These are phyloP conservation scores for Lophochroa leadbeateri DNA, from an alignment of 2,113 vertebrate species.

Conservation along the genomic window DNA sequence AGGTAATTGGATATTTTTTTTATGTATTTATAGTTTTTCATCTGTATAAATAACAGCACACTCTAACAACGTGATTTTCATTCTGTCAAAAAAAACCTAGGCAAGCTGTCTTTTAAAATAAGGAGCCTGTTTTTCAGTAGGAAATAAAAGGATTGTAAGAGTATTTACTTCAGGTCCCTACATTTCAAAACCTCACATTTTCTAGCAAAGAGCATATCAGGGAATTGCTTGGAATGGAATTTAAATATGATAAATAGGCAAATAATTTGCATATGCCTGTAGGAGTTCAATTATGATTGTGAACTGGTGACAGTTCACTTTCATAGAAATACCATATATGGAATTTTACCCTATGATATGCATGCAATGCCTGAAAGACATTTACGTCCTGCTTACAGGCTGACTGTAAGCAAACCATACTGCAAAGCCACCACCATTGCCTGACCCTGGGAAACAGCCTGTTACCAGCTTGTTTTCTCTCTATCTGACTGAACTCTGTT, in stretches of 20 bases:
- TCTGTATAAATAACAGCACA: neutral
- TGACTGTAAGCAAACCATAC: neutral
- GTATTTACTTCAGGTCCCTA: neutral
- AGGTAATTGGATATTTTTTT: neutral
- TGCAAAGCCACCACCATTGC: neutral
- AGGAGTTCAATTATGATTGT: neutral
- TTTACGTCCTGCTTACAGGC: neutral
- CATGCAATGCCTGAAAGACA: neutral
- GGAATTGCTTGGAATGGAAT: neutral
- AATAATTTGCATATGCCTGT: neutral
- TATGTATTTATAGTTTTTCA: neutral
- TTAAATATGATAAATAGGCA: neutral
- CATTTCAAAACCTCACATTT: neutral
- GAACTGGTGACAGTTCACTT: neutral
- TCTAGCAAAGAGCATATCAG: neutral
- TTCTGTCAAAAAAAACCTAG: neutral
- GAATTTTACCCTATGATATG: neutral
- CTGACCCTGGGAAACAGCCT: neutral
- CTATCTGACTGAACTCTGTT: constrained; percentile 15
- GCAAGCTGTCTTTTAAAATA: neutral
- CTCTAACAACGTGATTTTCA: neutral
- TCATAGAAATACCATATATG: neutral
- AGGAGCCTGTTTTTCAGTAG: neutral
- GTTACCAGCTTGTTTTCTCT: constrained; percentile 10
- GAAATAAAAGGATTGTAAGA: neutral